A percentile compares a stretch with the other conserved stretches of the same genome.
Conservation (phyloP, 2,113 vertebrate species). For the Eidolon helvum region DNA sequence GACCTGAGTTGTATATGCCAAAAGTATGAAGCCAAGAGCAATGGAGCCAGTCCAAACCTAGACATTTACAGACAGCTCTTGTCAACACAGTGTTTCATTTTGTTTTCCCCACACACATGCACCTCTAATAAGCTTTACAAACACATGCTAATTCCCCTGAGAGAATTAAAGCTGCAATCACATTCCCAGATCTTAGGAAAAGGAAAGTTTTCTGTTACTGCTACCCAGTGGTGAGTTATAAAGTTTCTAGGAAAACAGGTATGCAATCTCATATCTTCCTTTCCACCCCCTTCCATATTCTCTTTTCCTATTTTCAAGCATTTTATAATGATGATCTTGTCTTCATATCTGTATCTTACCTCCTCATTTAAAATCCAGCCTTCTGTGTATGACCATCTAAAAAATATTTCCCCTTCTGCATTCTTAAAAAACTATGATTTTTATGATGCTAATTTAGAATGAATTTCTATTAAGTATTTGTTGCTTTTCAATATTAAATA, state of each 20-base stretch:
- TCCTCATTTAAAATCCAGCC: background rate
- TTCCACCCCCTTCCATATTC: background rate
- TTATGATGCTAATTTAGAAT: background rate
- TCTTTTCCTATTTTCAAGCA: background rate
- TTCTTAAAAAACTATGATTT: background rate
- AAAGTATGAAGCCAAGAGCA: constrained; percentile 49
- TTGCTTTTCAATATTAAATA: background rate
- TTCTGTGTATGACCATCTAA: background rate
- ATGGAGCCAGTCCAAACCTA: constrained; percentile 42
- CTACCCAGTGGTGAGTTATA: constrained; percentile 53
- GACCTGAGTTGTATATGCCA: constrained; percentile 34
- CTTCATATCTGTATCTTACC: background rate
- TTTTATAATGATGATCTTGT: background rate
- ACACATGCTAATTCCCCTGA: constrained; percentile 61
- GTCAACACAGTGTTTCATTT: constrained; percentile 65
- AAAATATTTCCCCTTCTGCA: background rate
- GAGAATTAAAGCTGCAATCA: constrained; percentile 61
- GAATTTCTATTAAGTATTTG: background rate
- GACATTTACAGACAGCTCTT: constrained; percentile 72
- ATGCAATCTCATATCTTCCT: constrained; percentile 10
- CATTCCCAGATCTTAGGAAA: constrained; percentile 59
- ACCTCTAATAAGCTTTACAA: constrained; percentile 70
- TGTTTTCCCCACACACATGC: constrained; percentile 32
- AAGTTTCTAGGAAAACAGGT: constrained; percentile 38
- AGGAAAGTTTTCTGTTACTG: constrained; percentile 47